Evolutionary conservation across 1,140 invertebrate genomes (phyloP).

Genomic region (Procambarus virginalis): DNA sequence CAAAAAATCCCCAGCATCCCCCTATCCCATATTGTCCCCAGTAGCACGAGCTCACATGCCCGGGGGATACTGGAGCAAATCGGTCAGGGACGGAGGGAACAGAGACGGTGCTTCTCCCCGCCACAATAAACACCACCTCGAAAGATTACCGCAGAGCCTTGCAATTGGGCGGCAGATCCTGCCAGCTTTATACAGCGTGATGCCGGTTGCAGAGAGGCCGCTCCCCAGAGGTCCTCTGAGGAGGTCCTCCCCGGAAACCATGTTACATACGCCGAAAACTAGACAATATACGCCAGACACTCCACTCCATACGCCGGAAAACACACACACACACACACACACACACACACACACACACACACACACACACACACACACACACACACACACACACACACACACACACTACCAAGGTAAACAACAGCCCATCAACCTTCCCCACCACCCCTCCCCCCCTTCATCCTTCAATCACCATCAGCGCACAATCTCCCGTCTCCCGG

Average conservation of each 20-base stretch:
- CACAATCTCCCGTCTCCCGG: constrained; percentile 10
- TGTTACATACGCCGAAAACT: too few relatives aligned
- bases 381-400: too few relatives aligned
- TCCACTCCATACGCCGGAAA: too few relatives aligned
- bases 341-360: too few relatives aligned
- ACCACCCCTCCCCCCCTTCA: neutral
- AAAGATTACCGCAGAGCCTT: constrained; percentile 19
- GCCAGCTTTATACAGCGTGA: neutral
- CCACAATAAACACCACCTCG: constrained; percentile 16
- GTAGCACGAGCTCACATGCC: neutral
- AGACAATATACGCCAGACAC: too few relatives aligned
- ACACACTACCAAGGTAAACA: neutral
- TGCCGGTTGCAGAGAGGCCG: neutral
- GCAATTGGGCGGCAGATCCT: constrained; percentile 26
- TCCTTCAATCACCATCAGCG: constrained; percentile 50
- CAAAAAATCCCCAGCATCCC: too few relatives aligned
- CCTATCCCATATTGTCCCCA: too few relatives aligned
- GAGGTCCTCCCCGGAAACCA: too few relatives aligned
- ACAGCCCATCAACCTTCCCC: neutral
- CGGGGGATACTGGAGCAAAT: neutral
- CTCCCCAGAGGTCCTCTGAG: neutral
- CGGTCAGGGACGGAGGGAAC: neutral
- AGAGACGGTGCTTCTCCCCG: neutral
- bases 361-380: too few relatives aligned
- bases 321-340: too few relatives aligned